phyloP scores from a whole-genome alignment of 2,113 vertebrate species.

The Arothron firmamentum region DNA sequence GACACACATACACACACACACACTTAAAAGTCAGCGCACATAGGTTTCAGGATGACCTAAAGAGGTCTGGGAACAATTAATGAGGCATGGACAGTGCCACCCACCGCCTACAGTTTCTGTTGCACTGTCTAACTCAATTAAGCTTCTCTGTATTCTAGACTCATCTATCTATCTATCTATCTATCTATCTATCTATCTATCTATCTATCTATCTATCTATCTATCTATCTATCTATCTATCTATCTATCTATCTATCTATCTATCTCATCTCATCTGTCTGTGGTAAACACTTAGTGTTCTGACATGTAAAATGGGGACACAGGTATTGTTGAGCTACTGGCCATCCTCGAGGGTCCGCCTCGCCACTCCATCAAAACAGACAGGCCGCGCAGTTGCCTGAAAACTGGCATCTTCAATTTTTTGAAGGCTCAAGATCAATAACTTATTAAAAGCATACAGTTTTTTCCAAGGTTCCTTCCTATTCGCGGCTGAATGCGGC shows the following conservation, averaged over 20 bases:
- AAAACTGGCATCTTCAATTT: constrained; percentile 51
- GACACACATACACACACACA: neutral
- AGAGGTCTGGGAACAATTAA: constrained; percentile 45
- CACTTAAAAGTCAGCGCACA: constrained; percentile 36
- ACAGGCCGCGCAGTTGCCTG: constrained; percentile 51
- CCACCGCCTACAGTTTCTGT: too few species aligned
- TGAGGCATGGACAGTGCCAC: constrained; percentile 10
- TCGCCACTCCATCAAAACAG: constrained; percentile 57
- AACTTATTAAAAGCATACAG: constrained; percentile 62
- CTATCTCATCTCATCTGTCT: too few species aligned
- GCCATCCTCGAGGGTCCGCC: constrained; percentile 23
- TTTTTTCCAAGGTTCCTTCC: constrained; percentile 19
- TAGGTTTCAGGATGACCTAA: constrained; percentile 36
- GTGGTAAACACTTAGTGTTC: neutral
- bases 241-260: neutral
- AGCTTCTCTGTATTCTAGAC: constrained; percentile 16
- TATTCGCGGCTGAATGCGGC: constrained; percentile 23
- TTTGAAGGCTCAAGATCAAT: constrained; percentile 61
- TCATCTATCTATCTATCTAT: neutral
- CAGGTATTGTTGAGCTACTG: constrained; percentile 40
- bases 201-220: neutral
- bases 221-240: neutral
- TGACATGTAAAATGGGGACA: constrained; percentile 20
- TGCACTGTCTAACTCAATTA: constrained; percentile 4
- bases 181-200: constrained; percentile 11